These are phyloP conservation scores for Cryptoprocta ferox DNA, from an alignment of 2,797 vertebrate genomes.

Conservation along the genomic window DNA sequence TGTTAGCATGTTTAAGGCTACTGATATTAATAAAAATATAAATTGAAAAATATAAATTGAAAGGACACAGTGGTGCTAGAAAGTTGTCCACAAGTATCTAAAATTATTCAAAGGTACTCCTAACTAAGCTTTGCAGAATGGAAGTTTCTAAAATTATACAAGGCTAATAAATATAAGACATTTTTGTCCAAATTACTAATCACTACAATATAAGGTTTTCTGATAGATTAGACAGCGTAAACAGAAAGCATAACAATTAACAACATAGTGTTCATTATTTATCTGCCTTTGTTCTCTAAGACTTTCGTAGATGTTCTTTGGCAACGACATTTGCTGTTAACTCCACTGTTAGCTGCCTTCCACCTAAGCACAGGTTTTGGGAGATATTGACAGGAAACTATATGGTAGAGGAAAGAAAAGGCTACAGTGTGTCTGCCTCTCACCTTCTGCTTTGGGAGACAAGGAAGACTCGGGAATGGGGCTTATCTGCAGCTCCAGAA, in stretches of 20 bases:
- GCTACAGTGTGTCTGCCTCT: background rate
- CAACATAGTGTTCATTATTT: background rate
- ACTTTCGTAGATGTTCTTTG: background rate
- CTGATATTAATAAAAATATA: background rate
- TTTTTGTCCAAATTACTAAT: background rate
- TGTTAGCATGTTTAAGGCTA: background rate
- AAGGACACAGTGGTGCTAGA: background rate
- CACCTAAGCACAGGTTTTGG: background rate
- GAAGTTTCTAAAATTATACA: background rate
- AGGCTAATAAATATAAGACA: background rate
- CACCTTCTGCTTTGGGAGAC: background rate
- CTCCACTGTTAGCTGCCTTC: background rate
- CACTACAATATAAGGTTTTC: background rate
- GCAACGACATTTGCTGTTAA: too few relatives aligned
- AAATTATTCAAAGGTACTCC: background rate
- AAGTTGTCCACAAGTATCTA: too few relatives aligned
- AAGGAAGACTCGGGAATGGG: background rate
- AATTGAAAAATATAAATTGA: background rate
- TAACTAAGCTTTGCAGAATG: background rate
- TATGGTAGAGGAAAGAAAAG: background rate
- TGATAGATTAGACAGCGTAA: background rate
- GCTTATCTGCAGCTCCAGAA: background rate
- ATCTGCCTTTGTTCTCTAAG: background rate
- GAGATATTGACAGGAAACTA: background rate
- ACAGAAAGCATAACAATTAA: background rate